Evolutionary conservation across 2,797 vertebrate species (phyloP), one percentile per base, ranked within the genome.

Genomic region (Coregonus suidteri): DNA sequence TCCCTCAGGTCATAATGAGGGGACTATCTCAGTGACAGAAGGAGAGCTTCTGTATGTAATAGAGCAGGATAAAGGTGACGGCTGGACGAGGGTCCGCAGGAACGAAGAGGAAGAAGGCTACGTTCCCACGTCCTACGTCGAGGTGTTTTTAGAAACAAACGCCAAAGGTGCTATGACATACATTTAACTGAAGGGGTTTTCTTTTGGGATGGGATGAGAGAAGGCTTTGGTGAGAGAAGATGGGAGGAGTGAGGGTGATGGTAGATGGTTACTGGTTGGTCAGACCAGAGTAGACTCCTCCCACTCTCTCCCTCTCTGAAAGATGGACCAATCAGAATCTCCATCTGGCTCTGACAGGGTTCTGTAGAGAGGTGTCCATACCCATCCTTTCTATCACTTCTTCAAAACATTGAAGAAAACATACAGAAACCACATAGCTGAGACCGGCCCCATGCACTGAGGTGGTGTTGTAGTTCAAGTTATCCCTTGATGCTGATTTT

Each of bases 91-190:
- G 88, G 97, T 98, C 86, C 95, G 98, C 85, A 95, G 97, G 89
- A 98, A 98, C 74, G 97, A 97, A 18, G 98, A 99, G 79, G 97
- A 99, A 91, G 98, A 99, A 93, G 98, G 98, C 92, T 99, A 99
- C 79, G 97, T 99, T 86, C 98, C 98, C 81, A 95, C 98, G 1
- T 97, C 98, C 82, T 99, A 99, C 93, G 93, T 99, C 78, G 98
- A 99, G 93, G 96, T 99, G 93, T 97, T 97, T 90, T 96, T 99
- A 95, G 98, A 99, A 95, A 96, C 96, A 89, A 98, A 96, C 93
- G 96, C 97, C 97, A 98, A 99, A 99, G 98, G 98, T 99, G 96
- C 97, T 95, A 96, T 98, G 96, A 98, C 98, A 86, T 99, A 98
- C 93, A 98, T 98, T 94, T 99, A 96, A 96, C 82, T 79, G 34